phyloP scores from a whole-genome alignment of 2,113 vertebrate species.

The Psittacus erithacus region DNA sequence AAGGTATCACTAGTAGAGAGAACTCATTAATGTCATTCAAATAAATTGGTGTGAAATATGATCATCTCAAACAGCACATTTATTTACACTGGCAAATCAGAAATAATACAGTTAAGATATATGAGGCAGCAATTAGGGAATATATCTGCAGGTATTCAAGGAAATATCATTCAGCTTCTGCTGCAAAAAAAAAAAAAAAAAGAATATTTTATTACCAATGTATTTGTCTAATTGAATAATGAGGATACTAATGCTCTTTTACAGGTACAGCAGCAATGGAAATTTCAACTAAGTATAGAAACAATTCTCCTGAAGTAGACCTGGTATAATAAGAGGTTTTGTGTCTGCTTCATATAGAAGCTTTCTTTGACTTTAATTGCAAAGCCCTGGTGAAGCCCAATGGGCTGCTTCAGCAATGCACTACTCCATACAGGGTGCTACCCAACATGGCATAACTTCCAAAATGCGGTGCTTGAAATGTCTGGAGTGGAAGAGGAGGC shows the following conservation, averaged over 20 bases:
- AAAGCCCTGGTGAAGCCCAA: background rate
- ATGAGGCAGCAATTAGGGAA: constrained; percentile 64
- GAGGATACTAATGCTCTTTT: background rate
- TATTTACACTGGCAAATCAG: constrained; percentile 69
- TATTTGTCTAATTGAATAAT: constrained; percentile 61
- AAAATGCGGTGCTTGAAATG: background rate
- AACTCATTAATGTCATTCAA: constrained; percentile 70
- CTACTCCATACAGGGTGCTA: accelerated
- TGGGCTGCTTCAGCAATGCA: background rate
- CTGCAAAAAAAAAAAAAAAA: background rate
- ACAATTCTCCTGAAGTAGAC: background rate
- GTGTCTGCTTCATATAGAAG: background rate
- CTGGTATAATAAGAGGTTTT: background rate
- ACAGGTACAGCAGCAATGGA: constrained; percentile 15
- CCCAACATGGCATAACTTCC: accelerated
- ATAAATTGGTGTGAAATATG: constrained; percentile 72
- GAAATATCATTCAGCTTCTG: background rate
- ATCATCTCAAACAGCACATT: constrained; percentile 50
- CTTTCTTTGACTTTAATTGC: background rate
- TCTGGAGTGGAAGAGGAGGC: background rate
- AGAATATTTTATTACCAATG: constrained; percentile 27
- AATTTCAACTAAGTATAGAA: background rate
- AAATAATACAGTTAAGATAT: constrained; percentile 40
- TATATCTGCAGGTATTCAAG: constrained; percentile 52
- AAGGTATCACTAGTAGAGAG: constrained; percentile 2